Base-by-base conservation (phyloP, 2,113 vertebrate genomes). In the Cheilinus undulatus region DNA sequence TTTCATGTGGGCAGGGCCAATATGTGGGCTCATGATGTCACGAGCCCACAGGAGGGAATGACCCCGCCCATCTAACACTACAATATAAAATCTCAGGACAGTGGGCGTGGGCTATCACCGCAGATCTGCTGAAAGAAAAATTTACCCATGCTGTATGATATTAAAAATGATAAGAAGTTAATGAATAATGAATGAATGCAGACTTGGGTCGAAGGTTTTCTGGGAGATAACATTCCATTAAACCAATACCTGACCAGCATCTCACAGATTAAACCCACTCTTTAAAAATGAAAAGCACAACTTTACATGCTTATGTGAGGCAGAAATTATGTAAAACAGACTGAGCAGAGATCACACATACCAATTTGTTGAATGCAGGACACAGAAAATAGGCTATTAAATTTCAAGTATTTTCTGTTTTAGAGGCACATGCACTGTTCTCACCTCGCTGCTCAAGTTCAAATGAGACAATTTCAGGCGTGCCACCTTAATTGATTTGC, bases 361-460 rank as follows among this genome's bases (percentile, higher is more conserved):
- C 36, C 61, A 77, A 1, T 17, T n/a, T 46, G 7, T 57, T 8
- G 71, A 75, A 87, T 83, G 69, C 61, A 68, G 52, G 1, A 43
- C 0, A 43, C 1, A 28, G 5, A 27, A 50, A 32, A 19, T 58
- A 22, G 58, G 9, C 68, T 36, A 54, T 80, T 43, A 61, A 51
- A 30, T 23, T 9, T 59, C 19, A 12, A 28, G 10, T 53, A 17
- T 34, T 27, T 11, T 42, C 52, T 68, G 46, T 59, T 64, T 60
- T 60, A 50, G 12, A 45, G 30, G 42, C 6, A 15, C 2, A 20
- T 49, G 22, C 27, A 24, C 20, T 51, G 17, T 24, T 42, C 0
- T 4, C 40, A 17, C 17, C 19, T 27, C 49, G 32, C n/a, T 30
- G 13, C n/a, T 20, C 8, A 63, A 3, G 2, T 1, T 11, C 38